Percentiles rank a stretch among this genome's conserved stretches.
phyloP scores from a whole-genome alignment of 2,888 invertebrate genomes.

The Eupithecia abbreviata region DNA sequence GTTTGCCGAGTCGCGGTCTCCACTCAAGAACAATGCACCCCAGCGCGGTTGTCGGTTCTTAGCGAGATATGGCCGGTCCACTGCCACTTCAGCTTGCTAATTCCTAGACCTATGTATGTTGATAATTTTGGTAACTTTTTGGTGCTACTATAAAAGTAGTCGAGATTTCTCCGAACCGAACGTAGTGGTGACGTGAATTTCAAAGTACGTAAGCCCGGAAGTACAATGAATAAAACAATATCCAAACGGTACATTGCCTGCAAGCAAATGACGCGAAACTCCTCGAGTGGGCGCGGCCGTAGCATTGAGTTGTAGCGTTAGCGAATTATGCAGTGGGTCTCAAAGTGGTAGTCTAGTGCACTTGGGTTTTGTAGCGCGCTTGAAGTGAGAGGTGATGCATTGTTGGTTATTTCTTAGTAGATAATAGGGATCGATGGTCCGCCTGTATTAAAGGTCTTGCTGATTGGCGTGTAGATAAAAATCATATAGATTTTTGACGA shows the following conservation, averaged over 20 bases:
- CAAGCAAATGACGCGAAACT: slow-evolving; percentile 37
- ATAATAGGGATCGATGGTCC: background rate
- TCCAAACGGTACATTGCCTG: slow-evolving; percentile 35
- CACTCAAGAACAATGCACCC: too few relatives aligned
- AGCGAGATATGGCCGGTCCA: too few relatives aligned
- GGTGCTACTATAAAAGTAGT: background rate
- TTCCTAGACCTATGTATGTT: too few relatives aligned
- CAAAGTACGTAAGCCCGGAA: slow-evolving; percentile 14
- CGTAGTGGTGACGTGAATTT: background rate
- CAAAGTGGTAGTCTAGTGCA: background rate
- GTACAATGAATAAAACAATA: slow-evolving; percentile 42
- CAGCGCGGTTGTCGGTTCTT: too few relatives aligned
- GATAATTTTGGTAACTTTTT: too few relatives aligned
- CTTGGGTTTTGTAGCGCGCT: background rate
- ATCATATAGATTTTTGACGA: too few relatives aligned
- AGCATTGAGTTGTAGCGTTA: background rate
- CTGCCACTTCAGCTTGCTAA: too few relatives aligned
- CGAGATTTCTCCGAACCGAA: background rate
- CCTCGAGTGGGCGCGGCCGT: background rate
- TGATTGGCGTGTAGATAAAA: too few relatives aligned
- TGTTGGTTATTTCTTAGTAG: background rate
- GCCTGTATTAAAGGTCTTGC: background rate
- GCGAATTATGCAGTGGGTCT: background rate
- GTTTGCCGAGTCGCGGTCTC: too few relatives aligned
- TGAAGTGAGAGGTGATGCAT: background rate